Base-by-base conservation (phyloP, 2,113 vertebrate species). In the Sceloporus undulatus region DNA sequence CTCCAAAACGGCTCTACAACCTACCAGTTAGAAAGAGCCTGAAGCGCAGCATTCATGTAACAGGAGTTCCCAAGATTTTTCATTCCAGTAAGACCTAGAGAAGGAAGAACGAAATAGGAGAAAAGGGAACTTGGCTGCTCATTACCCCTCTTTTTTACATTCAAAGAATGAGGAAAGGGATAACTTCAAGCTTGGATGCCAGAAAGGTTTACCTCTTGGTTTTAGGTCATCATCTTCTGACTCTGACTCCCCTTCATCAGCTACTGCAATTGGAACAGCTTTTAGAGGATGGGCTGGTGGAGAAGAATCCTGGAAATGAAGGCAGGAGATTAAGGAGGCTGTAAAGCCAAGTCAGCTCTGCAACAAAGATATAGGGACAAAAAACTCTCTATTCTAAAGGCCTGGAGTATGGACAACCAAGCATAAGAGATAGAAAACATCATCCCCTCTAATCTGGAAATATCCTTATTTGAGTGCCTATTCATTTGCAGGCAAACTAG, bases 41-140 rank as follows among this genome's bases (percentile, higher is more conserved):
- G 99, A 84, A 99, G 97, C 6, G 99, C 99, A 6, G 99, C 98
- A 2, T 99, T 99, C 99, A 99, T 99, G 96, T 99, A 99, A 96
- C 99, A 99, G 38, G 99, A 99, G 95, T 99, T 99, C 65, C 99
- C 99, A 1, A 99, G 98, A 91, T 99, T 99, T 95, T 99, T 99
- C 98, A 99, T 99, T 91, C 99, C 99, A 2, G 99, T 99, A 92
- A 99, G 97, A 88, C 99, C 99, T 98, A 87, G 87, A 94, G 59
- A 81, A 89, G 42, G 34, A 92, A 88, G 85, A 23, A 90, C 21
- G 86, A 76, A 62, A 56, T 4, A 5, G 23, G 18, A 84, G 79
- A 42, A 54, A 3, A 54, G 40, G 86, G 79, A 0, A 1, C 1
- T 42, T 54, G 2, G 40, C 9, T 1, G 25, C 5, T 65, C 54